Conservation (phyloP, 2,888 invertebrate species). For the Nephrotoma appendiculata region DNA sequence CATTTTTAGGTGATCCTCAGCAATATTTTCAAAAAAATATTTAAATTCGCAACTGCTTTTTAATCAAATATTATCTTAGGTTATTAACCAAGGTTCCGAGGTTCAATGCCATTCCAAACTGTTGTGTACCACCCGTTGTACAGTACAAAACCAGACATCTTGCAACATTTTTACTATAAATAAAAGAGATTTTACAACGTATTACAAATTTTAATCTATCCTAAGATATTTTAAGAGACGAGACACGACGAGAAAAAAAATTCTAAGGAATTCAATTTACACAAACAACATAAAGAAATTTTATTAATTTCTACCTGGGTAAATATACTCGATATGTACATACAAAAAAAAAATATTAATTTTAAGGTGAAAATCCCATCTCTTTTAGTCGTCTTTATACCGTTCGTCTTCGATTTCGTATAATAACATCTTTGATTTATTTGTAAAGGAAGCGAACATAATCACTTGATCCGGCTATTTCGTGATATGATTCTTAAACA, state of each 20-base stretch:
- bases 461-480: neutral
- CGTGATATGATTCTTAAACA: neutral
- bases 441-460: neutral
- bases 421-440: neutral
- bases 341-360: neutral
- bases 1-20: no score
- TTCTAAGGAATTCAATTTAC: neutral
- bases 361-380: neutral
- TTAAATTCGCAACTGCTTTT: no score
- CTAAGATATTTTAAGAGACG: neutral
- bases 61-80: no score
- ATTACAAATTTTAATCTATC: neutral
- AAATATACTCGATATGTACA: neutral
- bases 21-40: no score
- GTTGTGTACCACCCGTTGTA: no score
- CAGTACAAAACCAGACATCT: no score
- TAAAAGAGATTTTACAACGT: no score
- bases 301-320: neutral
- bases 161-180: no score
- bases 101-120: no score
- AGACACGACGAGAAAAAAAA: neutral
- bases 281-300: neutral
- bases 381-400: neutral
- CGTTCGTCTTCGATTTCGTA: neutral
- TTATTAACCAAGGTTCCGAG: no score